Conservation (phyloP, 2,797 vertebrate species). For the Malurus leucopterus region DNA sequence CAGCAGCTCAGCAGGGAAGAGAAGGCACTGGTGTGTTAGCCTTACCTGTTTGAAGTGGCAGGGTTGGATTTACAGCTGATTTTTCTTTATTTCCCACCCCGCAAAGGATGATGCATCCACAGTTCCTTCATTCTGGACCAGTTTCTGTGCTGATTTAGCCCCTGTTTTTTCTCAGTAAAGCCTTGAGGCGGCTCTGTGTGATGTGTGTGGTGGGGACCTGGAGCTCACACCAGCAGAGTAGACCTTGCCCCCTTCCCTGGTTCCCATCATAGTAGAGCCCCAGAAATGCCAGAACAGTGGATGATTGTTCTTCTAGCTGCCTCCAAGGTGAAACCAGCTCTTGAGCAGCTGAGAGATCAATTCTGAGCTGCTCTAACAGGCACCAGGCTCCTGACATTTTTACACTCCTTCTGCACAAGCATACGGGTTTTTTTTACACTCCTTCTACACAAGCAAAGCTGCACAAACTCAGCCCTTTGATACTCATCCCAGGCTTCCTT, state of each 20-base stretch:
- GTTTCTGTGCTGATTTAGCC: not conserved
- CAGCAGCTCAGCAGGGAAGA: not conserved
- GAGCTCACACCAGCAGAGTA: not conserved
- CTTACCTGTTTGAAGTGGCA: not conserved
- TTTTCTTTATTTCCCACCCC: fast-evolving
- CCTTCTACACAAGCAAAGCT: not conserved
- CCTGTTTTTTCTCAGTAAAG: not conserved
- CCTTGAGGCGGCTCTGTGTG: not conserved
- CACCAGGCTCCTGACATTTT: not conserved
- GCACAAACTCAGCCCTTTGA: not conserved
- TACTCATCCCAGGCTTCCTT: not conserved
- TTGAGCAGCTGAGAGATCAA: not conserved
- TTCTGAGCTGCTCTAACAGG: not conserved
- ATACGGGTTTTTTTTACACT: fast-evolving
- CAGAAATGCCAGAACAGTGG: not conserved
- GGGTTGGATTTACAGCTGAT: not conserved
- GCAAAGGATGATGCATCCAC: not conserved
- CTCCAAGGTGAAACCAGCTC: not conserved
- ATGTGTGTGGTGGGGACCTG: not conserved
- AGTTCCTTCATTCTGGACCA: not conserved
- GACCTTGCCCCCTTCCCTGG: not conserved
- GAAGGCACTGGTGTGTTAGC: fast-evolving
- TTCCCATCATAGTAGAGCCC: not conserved
- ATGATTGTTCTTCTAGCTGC: not conserved
- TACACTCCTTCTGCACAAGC: not conserved